These are phyloP conservation scores for Tinea semifulvella DNA, from an alignment of 2,888 invertebrate genomes.

Conservation along the genomic window DNA sequence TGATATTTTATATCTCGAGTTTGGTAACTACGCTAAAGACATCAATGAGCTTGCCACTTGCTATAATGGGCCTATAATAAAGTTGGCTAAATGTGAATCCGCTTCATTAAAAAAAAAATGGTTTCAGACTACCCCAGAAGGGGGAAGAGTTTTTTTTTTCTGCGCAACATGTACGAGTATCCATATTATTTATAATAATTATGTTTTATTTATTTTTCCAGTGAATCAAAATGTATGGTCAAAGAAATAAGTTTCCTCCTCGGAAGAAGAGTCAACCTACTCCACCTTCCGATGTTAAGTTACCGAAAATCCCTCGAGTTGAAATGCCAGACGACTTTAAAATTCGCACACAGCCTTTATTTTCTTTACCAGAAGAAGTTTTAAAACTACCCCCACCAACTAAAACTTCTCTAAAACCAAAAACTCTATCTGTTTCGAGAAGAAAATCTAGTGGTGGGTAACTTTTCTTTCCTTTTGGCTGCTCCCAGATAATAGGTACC, in stretches of 20 bases:
- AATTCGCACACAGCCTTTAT: conserved; percentile 64
- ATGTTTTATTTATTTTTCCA: conserved; percentile 11
- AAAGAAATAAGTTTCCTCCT: conserved; percentile 26
- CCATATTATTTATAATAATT: no score
- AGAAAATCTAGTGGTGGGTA: conserved; percentile 41
- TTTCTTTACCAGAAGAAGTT: conserved; percentile 71
- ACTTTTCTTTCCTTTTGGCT: neutral
- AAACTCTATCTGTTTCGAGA: conserved; percentile 29
- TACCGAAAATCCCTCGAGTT: conserved; percentile 63
- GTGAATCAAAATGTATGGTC: conserved; percentile 7
- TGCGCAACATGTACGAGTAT: no score
- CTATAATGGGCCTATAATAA: no score
- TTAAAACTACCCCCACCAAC: conserved; percentile 51
- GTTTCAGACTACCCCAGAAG: no score
- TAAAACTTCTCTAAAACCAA: conserved; percentile 31
- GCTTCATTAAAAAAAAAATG: no score
- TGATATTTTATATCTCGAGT: no score
- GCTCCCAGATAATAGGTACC: neutral
- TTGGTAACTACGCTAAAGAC: no score
- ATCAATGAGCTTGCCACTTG: no score
- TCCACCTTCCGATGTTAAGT: conserved; percentile 49
- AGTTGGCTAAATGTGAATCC: no score
- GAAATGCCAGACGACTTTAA: conserved; percentile 66
- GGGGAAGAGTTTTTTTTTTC: no score
- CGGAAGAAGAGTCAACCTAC: conserved; percentile 46